These are phyloP conservation scores for Arnoldichthys spilopterus DNA, from an alignment of 2,797 vertebrate genomes.

Conservation along the genomic window DNA sequence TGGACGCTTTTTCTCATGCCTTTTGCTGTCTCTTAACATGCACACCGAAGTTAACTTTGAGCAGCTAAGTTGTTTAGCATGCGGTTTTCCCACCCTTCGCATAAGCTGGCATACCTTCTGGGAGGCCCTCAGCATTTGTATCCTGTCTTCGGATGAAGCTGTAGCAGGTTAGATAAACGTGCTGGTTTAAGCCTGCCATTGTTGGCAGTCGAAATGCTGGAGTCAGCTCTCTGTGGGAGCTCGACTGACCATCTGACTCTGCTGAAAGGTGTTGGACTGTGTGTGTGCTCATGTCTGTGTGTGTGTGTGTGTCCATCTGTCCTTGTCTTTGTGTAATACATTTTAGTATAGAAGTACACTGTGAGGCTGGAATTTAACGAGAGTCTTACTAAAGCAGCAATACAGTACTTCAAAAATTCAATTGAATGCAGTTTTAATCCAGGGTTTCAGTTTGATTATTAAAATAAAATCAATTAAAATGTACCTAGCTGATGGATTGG, in stretches of 20 bases:
- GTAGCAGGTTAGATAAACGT: neutral
- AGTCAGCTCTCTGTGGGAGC: conserved; percentile 9
- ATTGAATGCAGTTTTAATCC: no score
- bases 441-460: no score
- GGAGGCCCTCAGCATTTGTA: neutral
- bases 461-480: no score
- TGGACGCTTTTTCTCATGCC: neutral
- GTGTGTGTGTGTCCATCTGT: conserved; percentile 21
- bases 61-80: neutral
- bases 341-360: neutral
- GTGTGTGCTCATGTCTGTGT: conserved; percentile 26
- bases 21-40: neutral
- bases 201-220: conserved; percentile 7
- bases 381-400: neutral
- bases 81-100: neutral
- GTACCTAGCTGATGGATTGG: no score
- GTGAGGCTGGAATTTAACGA: neutral
- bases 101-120: neutral
- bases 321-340: conserved; percentile 7
- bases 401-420: no score
- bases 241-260: conserved; percentile 26
- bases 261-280: conserved; percentile 11
- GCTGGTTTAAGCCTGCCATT: conserved; percentile 21
- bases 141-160: conserved; percentile 10
- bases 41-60: neutral